Base-by-base conservation (phyloP, 2,113 vertebrate genomes). In the Pangasianodon hypophthalmus region DNA sequence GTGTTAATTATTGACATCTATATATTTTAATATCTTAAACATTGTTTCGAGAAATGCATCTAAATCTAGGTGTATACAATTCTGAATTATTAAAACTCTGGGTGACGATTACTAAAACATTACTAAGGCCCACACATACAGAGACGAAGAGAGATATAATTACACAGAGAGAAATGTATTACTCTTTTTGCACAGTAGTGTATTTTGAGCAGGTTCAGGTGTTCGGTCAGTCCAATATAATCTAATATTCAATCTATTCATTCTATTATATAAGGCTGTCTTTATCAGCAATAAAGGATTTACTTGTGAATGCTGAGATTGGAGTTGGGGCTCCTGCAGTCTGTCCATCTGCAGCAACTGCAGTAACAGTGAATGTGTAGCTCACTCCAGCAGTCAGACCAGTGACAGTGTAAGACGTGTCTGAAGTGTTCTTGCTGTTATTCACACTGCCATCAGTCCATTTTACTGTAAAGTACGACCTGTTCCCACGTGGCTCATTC, bases 261-360 rank as follows among this genome's bases (percentile, higher is more conserved):
- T 0, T 60, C 58, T 24, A 60, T 24, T 60, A 19, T 6, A 24
- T 60, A 21, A 21, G 58, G 58, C 19, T 82, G 5, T 75, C 6
- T 64, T 29, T 75, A 41, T 21, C 69, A 7, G 14, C 4, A 73
- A 32, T 79, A 58, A 64, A 88, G 77, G 24, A 41, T 95, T 85
- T 94, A 97, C 97, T 91, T 93, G 96, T 97, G 91, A 95, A 97
- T 13, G 0, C 44, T 0, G 32, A 89, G 62, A 19, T 44, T 6
- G 0, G 2, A 79, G 46, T 79, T 26, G 41, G 3, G 48, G 44
- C 26, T 29, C 48, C 62, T 48, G 46, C n/a, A 2, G 24, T 69
- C 32, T 52, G 54, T 14, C 4, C 4, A 86, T 71, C 84, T 69
- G 14, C 16, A 69, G 84, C 84, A 52, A 86, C 89, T n/a, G 52